Base-by-base conservation (phyloP, 2,888 invertebrate species). In the Iselma pallidipennis region DNA sequence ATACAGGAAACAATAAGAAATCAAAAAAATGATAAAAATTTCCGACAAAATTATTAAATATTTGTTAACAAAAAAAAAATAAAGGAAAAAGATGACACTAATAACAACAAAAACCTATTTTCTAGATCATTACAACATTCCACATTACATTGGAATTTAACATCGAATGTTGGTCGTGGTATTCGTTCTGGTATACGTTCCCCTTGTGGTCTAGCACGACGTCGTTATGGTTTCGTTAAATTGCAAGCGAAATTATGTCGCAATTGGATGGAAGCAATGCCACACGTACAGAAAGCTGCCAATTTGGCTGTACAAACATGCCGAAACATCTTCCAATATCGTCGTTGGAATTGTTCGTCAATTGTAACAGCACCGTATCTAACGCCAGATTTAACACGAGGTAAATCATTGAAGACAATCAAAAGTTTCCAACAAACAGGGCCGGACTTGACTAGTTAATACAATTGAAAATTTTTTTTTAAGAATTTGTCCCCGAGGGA, bases 261-360 rank as follows among this genome's bases (percentile, higher is more conserved):
- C 59, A 84, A 86, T n/a, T 85, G 87, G 69, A 86, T 87, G 63
- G 86, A 88, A 65, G 85, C 87, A 68, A 92, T 94, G 91, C 86
- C 88, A 54, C 88, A 89, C 74, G 86, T 94, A 62, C 88, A 89
- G n/a, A 85, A 86, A 54, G 92, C 94, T 0, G 90, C 92, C 4
- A 83, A 85, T 37, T 83, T 88, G 60, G 87, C 92, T 4, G 85
- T 88, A 54, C 82, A 86, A 64, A 88, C 90, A 52, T 94, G 94
- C 80, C 88, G 89, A 78, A 82, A 84, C 66, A 85, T 89, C 23
- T 91, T 93, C 81, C 83, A 85, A 25, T 87, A 90, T 72, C 85
- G 91, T 65, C 83, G 93, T 61, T 94, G 94, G 94, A 94, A 94
- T 82, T 94, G 94, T 82, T 90, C 91, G 61, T 89, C 91, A 49